Evolutionary conservation across 1,140 invertebrate genomes (phyloP).

Genomic region (Drosophila kepulauana): DNA sequence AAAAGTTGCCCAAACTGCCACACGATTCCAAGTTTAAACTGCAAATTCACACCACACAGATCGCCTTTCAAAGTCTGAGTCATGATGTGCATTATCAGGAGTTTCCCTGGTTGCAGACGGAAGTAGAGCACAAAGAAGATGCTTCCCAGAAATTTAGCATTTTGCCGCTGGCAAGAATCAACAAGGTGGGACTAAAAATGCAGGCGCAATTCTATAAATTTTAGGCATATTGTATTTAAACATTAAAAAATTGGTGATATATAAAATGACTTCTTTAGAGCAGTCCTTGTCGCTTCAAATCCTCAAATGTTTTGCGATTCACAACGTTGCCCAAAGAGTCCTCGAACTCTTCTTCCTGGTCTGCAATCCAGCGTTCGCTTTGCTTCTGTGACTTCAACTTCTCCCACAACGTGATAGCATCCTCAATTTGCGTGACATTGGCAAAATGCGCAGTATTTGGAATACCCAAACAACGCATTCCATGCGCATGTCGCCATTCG

Average conservation of each 20-base stretch:
- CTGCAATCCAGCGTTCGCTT: conserved; percentile 97
- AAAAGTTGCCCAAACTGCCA: conserved; percentile 56
- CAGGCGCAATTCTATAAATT: conserved; percentile 47
- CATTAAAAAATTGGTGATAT: conserved; percentile 33
- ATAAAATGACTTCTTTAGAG: conserved; percentile 87
- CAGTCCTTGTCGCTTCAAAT: conserved; percentile 98
- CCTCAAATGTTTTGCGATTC: conserved; percentile 99
- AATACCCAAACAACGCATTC: conserved; percentile 99
- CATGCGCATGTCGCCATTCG: conserved; percentile 99
- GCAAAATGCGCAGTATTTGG: conserved; percentile 99
- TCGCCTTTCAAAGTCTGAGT: conserved; percentile 58
- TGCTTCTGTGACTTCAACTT: conserved; percentile 98
- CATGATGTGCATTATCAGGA: conserved; percentile 75
- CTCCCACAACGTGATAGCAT: conserved; percentile 98
- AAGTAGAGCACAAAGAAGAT: neutral
- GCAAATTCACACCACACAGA: conserved; percentile 72
- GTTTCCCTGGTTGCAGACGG: conserved; percentile 74
- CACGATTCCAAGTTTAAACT: conserved; percentile 68
- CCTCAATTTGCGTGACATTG: conserved; percentile 99
- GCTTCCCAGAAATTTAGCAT: conserved; percentile 22
- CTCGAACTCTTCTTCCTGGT: conserved; percentile 99
- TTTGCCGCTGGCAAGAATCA: conserved; percentile 56
- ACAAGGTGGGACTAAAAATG: conserved; percentile 63
- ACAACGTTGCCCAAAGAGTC: conserved; percentile 99
- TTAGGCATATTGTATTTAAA: conserved; percentile 29